A percentile compares a stretch with the other conserved stretches of the same genome.
Conservation (phyloP, 1,140 invertebrate species). For the Popillia japonica region DNA sequence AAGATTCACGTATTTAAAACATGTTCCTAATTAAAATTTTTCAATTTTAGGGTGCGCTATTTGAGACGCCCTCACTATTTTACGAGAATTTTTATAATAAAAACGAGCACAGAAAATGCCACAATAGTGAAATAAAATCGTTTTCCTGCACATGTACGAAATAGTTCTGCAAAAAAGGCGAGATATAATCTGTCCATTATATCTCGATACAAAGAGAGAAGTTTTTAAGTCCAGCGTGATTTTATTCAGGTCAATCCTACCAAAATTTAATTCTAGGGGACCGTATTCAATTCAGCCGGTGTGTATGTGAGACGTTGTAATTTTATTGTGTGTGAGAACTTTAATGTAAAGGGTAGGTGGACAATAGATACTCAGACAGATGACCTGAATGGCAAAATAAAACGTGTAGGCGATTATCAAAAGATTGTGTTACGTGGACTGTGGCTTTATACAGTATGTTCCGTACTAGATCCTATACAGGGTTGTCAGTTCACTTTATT, state of each 20-base stretch:
- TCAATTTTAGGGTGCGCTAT: too few relatives aligned
- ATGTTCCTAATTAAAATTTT: too few relatives aligned
- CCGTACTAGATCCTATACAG: too few relatives aligned
- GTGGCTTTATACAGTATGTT: too few relatives aligned
- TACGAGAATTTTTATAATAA: too few relatives aligned
- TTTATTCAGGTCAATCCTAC: conserved; percentile 5
- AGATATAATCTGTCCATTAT: conserved; percentile 2
- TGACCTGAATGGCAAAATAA: conserved; percentile 10
- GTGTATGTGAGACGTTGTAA: neutral
- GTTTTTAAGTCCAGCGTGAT: neutral
- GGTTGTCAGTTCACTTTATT: too few relatives aligned
- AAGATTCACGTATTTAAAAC: too few relatives aligned
- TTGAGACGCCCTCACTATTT: too few relatives aligned
- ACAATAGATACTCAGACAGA: conserved; percentile 6
- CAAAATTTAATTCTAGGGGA: neutral
- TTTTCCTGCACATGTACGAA: neutral
- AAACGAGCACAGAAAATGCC: neutral
- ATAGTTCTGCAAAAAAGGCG: neutral
- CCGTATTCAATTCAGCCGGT: neutral
- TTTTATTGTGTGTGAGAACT: conserved; percentile 6
- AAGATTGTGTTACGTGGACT: neutral
- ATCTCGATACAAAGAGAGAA: neutral
- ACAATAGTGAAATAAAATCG: neutral
- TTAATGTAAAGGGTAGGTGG: conserved; percentile 4
- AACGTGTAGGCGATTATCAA: neutral